These are phyloP conservation scores for Oxyruncus cristatus DNA, from an alignment of 2,113 vertebrate species.

Conservation along the genomic window DNA sequence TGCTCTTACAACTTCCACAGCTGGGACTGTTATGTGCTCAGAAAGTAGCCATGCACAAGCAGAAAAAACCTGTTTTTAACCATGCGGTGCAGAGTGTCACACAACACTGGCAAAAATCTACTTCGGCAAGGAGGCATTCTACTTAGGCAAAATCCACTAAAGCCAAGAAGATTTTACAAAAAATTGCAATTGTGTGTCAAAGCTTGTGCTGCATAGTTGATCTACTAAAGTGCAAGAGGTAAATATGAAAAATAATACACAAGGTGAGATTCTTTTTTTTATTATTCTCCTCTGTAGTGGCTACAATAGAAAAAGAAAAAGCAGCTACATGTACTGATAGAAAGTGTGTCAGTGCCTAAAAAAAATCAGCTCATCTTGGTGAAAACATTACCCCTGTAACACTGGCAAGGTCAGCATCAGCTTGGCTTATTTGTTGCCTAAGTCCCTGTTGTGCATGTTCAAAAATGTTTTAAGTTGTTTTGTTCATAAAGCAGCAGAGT, in stretches of 20 bases:
- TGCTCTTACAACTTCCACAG: background rate
- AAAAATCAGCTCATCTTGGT: background rate
- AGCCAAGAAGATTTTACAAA: background rate
- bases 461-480: conserved; percentile 51
- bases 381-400: conserved; percentile 12
- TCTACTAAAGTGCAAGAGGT: background rate
- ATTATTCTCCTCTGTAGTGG: background rate
- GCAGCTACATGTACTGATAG: background rate
- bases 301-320: background rate
- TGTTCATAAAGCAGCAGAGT: conserved; percentile 42
- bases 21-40: background rate
- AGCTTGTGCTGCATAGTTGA: background rate
- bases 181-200: background rate
- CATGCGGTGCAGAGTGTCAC: background rate
- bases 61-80: background rate
- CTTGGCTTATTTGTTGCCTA: conserved; percentile 16
- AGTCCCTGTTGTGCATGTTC: conserved; percentile 47
- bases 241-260: background rate
- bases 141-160: background rate
- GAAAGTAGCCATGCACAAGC: background rate
- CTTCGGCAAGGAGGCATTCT: background rate
- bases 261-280: background rate
- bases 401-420: background rate
- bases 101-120: background rate
- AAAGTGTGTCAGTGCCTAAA: background rate